These are phyloP conservation scores for Drosophila leonis DNA, from an alignment of 2,888 invertebrate genomes.

Conservation along the genomic window DNA sequence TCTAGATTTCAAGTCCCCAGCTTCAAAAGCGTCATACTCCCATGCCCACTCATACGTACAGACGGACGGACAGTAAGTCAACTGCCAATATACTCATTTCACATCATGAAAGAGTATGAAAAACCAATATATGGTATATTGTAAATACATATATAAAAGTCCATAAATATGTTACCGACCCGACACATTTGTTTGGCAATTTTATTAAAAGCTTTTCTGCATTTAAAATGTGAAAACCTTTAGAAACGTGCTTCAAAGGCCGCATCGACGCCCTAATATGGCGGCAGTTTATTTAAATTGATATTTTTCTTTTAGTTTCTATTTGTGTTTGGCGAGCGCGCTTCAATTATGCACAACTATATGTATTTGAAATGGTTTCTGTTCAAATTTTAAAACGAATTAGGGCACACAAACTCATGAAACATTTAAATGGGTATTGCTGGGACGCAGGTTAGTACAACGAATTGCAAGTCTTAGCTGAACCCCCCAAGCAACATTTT, in stretches of 20 bases:
- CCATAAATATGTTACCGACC: slow-evolving; percentile 47
- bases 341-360: slow-evolving; percentile 69
- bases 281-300: slow-evolving; percentile 60
- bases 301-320: slow-evolving; percentile 28
- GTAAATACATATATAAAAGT: slow-evolving; percentile 27
- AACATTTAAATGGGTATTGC: slow-evolving; percentile 46
- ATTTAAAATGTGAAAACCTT: slow-evolving; percentile 68
- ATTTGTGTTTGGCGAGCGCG: slow-evolving; percentile 28
- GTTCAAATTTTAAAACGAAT: slow-evolving; percentile 57
- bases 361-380: slow-evolving; percentile 51
- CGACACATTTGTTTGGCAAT: slow-evolving; percentile 60
- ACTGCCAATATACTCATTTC: background rate
- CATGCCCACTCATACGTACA: too few relatives aligned
- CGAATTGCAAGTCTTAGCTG: slow-evolving; percentile 14
- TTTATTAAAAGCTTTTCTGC: slow-evolving; percentile 63
- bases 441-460: slow-evolving; percentile 6
- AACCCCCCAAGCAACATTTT: slow-evolving; percentile 6
- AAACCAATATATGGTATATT: slow-evolving; percentile 47
- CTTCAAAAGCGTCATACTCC: too few relatives aligned
- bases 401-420: slow-evolving; percentile 33
- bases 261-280: slow-evolving; percentile 50
- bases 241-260: slow-evolving; percentile 60
- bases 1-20: too few relatives aligned
- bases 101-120: background rate
- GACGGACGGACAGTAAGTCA: too few relatives aligned